Base-by-base conservation (phyloP, 2,888 invertebrate species). In the Sipha maydis region DNA sequence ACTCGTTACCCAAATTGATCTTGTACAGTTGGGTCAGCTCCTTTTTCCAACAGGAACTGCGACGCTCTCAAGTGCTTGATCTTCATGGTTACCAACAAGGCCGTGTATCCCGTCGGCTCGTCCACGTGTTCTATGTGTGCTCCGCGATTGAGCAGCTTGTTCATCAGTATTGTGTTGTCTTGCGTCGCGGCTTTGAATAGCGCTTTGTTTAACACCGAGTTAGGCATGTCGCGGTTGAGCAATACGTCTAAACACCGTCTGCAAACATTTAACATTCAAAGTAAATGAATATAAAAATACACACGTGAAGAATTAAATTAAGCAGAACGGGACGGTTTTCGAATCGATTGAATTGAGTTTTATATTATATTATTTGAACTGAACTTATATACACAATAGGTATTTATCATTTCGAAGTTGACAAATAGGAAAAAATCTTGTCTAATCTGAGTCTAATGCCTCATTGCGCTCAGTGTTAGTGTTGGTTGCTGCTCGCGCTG, bases 141-240 rank as follows among this genome's bases (percentile, higher is more conserved):
- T 25, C 79, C 79, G 28, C 86, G 86, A 38, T 86, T 86, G 2
- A 86, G 56, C 56, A 86, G 21, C 56, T 73, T 86, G 28, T 86
- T 86, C 86, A 79, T 79, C 21, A 79, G 21, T 21, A 86, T 54
- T 21, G 73, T 79, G 21, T 79, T 86, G 34, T 73, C 28, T 17
- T 28, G n/a, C 9, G 3, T 5, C 14, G n/a, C 56, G 28, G 86
- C 79, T 28, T 38, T 34, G 54, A 28, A 79, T 54, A 86, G 41
- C 14, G 71, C 86, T 28, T 21, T 56, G 48, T 86, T 79, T n/a
- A 73, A 7, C n/a, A 79, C 56, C 25, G 14, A 38, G 0, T 14
- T 54, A 1, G 71, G 79, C 21, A 73, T 34, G 5, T 73, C 34
- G 5, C 31, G 71, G 56, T 73, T 41, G 17, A 79, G 34, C 56